Percentiles rank a stretch among this genome's conserved stretches.
Evolutionary conservation across 1,140 invertebrate species (phyloP).

Genomic region (Euborellia annulipes): DNA sequence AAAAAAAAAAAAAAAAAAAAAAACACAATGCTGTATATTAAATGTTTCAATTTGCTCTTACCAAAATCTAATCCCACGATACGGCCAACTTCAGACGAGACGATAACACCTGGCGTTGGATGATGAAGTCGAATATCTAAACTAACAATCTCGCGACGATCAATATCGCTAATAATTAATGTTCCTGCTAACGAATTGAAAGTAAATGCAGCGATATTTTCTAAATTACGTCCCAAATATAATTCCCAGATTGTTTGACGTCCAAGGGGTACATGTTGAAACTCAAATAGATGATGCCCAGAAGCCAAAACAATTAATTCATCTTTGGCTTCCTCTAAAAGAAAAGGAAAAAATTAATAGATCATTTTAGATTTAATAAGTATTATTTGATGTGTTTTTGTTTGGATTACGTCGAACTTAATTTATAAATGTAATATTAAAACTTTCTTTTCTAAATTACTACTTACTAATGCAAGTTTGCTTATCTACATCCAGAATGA

Average conservation of each 20-base stretch:
- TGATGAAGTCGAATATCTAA: conserved; percentile 24
- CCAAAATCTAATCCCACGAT: conserved; percentile 45
- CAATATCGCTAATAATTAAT: conserved; percentile 19
- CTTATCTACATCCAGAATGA: conserved; percentile 33
- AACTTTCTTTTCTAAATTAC: no score
- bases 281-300: conserved; percentile 20
- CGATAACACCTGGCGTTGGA: conserved; percentile 21
- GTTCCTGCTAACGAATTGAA: conserved; percentile 24
- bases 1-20: no score
- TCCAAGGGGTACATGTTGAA: conserved; percentile 26
- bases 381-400: no score
- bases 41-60: conserved; percentile 19
- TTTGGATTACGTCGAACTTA: no score
- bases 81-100: conserved; percentile 31
- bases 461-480: conserved; percentile 32
- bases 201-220: conserved; percentile 14
- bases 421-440: no score
- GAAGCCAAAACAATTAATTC: conserved; percentile 20
- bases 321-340: conserved; percentile 2
- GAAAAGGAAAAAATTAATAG: conserved; percentile 6
- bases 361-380: no score
- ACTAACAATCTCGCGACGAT: conserved; percentile 18
- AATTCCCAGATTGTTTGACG: conserved; percentile 17
- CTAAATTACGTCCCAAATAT: conserved; percentile 10
- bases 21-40: no score